phyloP scores from a whole-genome alignment of 2,888 invertebrate genomes.

The Drosophila quinaria region DNA sequence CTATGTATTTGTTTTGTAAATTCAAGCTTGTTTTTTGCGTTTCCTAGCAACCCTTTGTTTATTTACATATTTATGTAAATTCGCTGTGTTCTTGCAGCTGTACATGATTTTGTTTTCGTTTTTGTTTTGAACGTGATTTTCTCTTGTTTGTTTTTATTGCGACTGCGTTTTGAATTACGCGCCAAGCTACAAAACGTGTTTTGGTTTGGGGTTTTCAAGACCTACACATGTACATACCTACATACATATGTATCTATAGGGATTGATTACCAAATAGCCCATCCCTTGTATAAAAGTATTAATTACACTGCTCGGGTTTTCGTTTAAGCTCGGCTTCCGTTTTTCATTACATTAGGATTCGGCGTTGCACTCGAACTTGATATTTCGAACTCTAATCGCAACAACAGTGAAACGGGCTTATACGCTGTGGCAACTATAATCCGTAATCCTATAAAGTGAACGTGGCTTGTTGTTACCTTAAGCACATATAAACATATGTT shows the following conservation, averaged over 20 bases:
- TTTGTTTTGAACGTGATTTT: conserved; percentile 43
- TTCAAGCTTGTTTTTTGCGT: background rate
- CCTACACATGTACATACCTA: background rate
- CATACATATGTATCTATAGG: too few relatives aligned
- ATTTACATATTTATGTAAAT: conserved; percentile 52
- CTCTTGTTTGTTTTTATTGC: background rate
- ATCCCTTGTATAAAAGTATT: conserved; percentile 31
- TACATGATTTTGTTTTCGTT: conserved; percentile 5
- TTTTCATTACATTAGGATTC: conserved; percentile 42
- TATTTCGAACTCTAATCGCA: conserved; percentile 38
- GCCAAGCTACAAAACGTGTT: conserved; percentile 42
- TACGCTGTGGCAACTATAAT: conserved; percentile 49
- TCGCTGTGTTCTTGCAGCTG: conserved; percentile 15
- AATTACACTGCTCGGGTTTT: conserved; percentile 34
- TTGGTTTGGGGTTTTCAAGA: conserved; percentile 17
- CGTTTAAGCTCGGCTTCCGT: conserved; percentile 56
- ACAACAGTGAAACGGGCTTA: conserved; percentile 63
- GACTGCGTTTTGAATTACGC: conserved; percentile 28
- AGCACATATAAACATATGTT: background rate
- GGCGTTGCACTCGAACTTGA: conserved; percentile 15
- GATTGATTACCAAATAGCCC: conserved; percentile 21
- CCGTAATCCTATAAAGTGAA: conserved; percentile 63
- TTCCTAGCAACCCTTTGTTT: conserved; percentile 14
- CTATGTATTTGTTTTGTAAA: conserved; percentile 1
- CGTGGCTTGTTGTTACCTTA: conserved; percentile 51